Evolutionary conservation across 2,113 vertebrate species (phyloP), one percentile per base, ranked within the genome.

Genomic region (Engystomops pustulosus): DNA sequence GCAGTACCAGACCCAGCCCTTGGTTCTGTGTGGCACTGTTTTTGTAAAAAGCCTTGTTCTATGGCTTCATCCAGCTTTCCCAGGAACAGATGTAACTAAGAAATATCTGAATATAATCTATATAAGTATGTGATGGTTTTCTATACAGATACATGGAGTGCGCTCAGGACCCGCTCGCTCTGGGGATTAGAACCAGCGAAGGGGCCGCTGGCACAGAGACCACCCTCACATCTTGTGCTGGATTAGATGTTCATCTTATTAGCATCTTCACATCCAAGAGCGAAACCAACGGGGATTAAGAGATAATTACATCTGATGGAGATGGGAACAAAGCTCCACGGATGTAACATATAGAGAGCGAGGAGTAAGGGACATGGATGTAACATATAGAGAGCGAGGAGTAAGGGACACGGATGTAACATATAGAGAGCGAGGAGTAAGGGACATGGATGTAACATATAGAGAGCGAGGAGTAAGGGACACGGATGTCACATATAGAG

Each of bases 271-370:
- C 10, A 68, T 47, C 47, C 11, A n/a, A 18, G 32, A 68, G 34
- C n/a, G 58, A 44, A 14, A 34, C 20, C 2, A 70, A 49, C 45
- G 69, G 15, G 70, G 81, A 83, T 83, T 65, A n/a, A 36, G 18
- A 34, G 47, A 74, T 83, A 83, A 83, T 83, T 75, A 62, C 41
- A 27, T 75, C 15, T 45, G 55, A 60, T 32, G 23, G 27, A 9
- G 41, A 47, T 36, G 8, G 3, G 36, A 10, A n/a, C 34, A 44
- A 18, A 27, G 20, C 8, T 4, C 0, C n/a, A 45, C 30, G 72
- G 72, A 2, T 25, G 15, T 6, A 6, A 3, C 3, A 2, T 27
- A 27, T 34, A n/a, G 1, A 67, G 3, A 18, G 27, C 0, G 49
- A 30, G 0, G 1, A 27, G 53, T 0, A 9, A 41, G 41, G 1